A percentile compares a stretch with the other conserved stretches of the same genome.
phyloP scores from a whole-genome alignment of 2,797 vertebrate species.

The Selene dorsalis region DNA sequence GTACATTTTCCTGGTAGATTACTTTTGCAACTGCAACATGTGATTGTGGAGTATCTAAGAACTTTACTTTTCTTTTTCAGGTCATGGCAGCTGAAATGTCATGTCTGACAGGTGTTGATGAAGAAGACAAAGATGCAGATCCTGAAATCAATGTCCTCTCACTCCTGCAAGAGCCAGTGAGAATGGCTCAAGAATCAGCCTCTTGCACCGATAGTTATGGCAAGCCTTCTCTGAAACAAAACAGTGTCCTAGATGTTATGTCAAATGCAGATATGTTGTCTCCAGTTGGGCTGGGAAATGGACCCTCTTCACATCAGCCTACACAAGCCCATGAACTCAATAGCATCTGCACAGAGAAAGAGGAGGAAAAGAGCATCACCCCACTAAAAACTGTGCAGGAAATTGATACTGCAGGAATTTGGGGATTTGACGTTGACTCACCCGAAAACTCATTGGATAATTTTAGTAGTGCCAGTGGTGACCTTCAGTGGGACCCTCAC shows the following conservation, averaged over 20 bases:
- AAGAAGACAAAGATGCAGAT: conserved; percentile 89
- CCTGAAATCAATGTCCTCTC: conserved; percentile 87
- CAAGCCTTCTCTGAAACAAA: conserved; percentile 72
- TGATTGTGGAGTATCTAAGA: conserved; percentile 48
- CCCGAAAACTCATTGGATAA: conserved; percentile 91
- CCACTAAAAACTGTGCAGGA: conserved; percentile 91
- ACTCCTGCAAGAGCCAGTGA: conserved; percentile 87
- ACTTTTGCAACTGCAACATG: not conserved
- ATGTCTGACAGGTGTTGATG: conserved; percentile 91
- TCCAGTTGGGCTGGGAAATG: conserved; percentile 92
- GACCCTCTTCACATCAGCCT: conserved; percentile 91
- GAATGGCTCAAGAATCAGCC: conserved; percentile 84
- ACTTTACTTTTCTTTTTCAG: conserved; percentile 72
- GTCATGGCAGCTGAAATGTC: conserved; percentile 90
- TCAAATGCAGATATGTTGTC: conserved; percentile 79
- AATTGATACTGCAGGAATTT: conserved; percentile 86
- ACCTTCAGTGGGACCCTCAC: conserved; percentile 92
- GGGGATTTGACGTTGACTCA: conserved; percentile 89
- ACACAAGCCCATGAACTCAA: conserved; percentile 86
- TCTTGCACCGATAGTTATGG: conserved; percentile 75
- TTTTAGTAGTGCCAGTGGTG: conserved; percentile 84
- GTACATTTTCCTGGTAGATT: not conserved
- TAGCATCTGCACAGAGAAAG: conserved; percentile 84
- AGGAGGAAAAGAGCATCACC: conserved; percentile 93
- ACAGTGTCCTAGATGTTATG: conserved; percentile 77